These are phyloP conservation scores for Cossypha caffra DNA, from an alignment of 2,797 vertebrate genomes.

Conservation along the genomic window DNA sequence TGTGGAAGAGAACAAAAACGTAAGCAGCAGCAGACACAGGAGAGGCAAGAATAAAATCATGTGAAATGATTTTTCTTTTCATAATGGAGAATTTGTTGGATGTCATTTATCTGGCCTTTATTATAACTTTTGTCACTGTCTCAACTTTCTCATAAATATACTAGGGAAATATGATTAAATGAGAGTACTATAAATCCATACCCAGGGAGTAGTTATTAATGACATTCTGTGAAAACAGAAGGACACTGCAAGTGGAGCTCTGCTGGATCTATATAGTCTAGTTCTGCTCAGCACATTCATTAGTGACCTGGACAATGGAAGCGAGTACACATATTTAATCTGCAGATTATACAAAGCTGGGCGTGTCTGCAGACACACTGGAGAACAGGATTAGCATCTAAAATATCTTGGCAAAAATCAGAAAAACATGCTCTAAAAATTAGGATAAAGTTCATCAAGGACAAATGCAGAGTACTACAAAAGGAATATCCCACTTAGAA, in stretches of 20 bases:
- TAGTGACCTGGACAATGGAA: conserved; percentile 22
- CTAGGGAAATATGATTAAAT: conserved; percentile 28
- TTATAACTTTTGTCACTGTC: background rate
- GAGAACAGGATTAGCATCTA: conserved; percentile 9
- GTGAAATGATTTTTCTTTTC: background rate
- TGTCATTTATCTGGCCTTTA: conserved; percentile 16
- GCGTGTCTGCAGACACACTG: background rate
- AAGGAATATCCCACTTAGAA: background rate
- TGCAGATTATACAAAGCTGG: background rate
- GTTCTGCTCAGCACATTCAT: conserved; percentile 35
- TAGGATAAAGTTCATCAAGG: background rate
- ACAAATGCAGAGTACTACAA: background rate
- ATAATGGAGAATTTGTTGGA: background rate
- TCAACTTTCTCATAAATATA: conserved; percentile 47
- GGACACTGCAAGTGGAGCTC: background rate
- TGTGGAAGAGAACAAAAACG: background rate
- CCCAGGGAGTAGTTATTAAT: conserved; percentile 25
- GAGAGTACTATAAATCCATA: conserved; percentile 7
- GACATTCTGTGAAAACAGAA: conserved; percentile 23
- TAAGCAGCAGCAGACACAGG: background rate
- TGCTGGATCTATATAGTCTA: conserved; percentile 22
- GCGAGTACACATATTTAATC: background rate
- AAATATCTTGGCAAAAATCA: background rate
- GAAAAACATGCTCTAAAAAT: background rate
- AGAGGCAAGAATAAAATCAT: background rate